Conservation (phyloP, 1,140 invertebrate genomes). For the Halictus rubicundus region DNA sequence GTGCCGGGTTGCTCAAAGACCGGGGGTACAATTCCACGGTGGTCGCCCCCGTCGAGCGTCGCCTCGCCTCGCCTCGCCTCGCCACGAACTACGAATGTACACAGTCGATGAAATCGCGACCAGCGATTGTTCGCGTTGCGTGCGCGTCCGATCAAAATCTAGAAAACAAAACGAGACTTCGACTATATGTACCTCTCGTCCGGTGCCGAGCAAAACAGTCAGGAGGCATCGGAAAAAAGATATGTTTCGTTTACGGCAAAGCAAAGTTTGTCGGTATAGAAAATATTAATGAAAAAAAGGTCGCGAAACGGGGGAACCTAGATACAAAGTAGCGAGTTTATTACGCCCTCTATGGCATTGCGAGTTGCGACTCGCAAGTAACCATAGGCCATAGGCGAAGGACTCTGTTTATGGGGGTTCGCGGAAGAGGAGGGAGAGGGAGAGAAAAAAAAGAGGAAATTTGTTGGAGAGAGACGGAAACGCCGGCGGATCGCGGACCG, state of each 20-base stretch:
- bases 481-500: conserved; percentile 21
- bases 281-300: no score
- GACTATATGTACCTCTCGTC: no score
- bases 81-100: neutral
- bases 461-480: no score
- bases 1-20: neutral
- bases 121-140: no score
- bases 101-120: no score
- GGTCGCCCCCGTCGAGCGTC: neutral
- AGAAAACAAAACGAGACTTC: no score
- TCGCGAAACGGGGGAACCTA: neutral
- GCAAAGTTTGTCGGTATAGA: no score
- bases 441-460: neutral
- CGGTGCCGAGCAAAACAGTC: no score
- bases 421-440: neutral
- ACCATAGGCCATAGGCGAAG: conserved; percentile 28
- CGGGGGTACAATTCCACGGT: conserved; percentile 5
- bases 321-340: conserved; percentile 38
- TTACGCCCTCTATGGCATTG: conserved; percentile 9
- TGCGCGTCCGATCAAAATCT: no score
- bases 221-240: no score
- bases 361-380: neutral
- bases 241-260: no score
- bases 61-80: no score
- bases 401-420: conserved; percentile 40